These are phyloP conservation scores for Alviniconcha marisindica DNA, from an alignment of 1,140 invertebrate species.

Conservation along the genomic window DNA sequence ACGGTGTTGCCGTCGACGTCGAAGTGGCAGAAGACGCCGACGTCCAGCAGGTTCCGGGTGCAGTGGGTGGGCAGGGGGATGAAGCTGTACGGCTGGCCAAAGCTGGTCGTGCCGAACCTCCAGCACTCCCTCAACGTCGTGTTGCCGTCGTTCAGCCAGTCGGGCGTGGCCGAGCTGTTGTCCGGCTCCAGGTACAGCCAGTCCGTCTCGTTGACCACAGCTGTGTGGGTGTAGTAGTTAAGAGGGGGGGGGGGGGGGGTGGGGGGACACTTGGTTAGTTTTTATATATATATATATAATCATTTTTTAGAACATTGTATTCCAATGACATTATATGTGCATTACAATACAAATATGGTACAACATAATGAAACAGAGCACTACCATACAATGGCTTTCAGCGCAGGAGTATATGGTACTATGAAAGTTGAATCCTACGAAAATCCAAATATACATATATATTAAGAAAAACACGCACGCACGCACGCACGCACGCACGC, in stretches of 20 bases:
- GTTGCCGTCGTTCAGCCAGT: background rate
- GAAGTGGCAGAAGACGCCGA: conserved; percentile 9
- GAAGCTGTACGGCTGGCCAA: background rate
- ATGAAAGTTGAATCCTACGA: too few species aligned
- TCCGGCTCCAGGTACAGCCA: background rate
- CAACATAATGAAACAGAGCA: background rate
- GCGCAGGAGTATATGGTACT: too few species aligned
- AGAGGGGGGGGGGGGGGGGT: too few species aligned
- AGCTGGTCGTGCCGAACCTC: background rate
- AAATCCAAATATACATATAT: background rate
- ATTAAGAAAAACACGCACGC: background rate
- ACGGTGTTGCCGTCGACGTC: background rate
- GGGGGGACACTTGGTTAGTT: too few species aligned
- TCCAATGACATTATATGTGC: too few species aligned
- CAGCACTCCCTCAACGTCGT: conserved; percentile 7
- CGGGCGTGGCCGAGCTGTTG: background rate
- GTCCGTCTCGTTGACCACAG: conserved; percentile 1
- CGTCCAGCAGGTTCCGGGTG: background rate
- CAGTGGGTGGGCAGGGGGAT: background rate
- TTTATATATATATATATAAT: too few species aligned
- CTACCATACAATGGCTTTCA: too few species aligned
- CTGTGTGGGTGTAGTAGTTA: background rate
- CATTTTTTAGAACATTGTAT: too few species aligned
- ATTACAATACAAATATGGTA: too few species aligned
- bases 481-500: conserved; percentile 11